Conservation (phyloP, 1,140 invertebrate genomes). For the Zophobas morio region DNA sequence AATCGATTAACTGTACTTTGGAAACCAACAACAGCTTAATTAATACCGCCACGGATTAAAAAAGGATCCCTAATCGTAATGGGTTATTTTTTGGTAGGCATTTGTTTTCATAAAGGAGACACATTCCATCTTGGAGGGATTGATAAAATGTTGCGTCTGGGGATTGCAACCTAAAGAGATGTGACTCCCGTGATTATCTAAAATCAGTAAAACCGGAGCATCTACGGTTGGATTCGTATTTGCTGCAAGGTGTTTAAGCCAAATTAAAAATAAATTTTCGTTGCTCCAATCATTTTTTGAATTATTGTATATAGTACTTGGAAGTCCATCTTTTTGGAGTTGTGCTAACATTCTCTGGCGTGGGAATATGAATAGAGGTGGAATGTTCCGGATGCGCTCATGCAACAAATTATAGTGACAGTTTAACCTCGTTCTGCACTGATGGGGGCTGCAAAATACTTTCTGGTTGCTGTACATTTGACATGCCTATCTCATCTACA, state of each 20-base stretch:
- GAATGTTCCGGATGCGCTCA: background rate
- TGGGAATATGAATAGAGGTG: conserved; percentile 1
- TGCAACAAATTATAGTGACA: too few relatives aligned
- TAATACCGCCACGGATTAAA: background rate
- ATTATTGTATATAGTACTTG: background rate
- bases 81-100: background rate
- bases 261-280: conserved; percentile 5
- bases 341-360: background rate
- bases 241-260: conserved; percentile 28
- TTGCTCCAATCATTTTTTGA: conserved; percentile 37
- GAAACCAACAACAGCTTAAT: background rate
- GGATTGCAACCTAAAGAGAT: background rate
- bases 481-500: too few relatives aligned
- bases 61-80: background rate
- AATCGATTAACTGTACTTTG: background rate
- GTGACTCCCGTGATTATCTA: conserved; percentile 1
- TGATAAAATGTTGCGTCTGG: background rate
- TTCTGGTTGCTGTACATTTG: too few relatives aligned
- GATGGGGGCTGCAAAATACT: too few relatives aligned
- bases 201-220: background rate
- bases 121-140: background rate
- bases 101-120: background rate
- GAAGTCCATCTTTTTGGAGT: conserved; percentile 1
- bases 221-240: background rate
- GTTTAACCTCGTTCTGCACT: too few relatives aligned